phyloP scores from a whole-genome alignment of 92 coral and sea anemone species.

The Porites lobata region DNA sequence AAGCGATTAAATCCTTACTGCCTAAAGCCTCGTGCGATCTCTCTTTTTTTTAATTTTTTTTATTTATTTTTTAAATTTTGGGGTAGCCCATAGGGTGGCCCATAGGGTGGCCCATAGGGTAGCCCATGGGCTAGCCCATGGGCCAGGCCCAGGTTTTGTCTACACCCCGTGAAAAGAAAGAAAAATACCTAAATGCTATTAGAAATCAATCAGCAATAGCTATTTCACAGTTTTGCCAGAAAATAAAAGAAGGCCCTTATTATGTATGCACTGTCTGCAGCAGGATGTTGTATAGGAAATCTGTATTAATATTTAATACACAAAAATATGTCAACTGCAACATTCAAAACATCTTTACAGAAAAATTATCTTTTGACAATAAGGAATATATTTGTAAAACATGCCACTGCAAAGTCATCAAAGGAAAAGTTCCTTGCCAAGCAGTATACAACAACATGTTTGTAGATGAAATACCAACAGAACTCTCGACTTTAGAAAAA shows the following conservation, averaged over 20 bases:
- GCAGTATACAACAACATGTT: slow-evolving; percentile 52
- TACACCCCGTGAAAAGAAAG: too few relatives aligned
- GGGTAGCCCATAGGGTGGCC: too few relatives aligned
- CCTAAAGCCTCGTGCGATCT: too few relatives aligned
- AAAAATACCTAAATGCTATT: too few relatives aligned
- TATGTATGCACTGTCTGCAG: slow-evolving; percentile 72
- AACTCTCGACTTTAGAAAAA: slow-evolving; percentile 70
- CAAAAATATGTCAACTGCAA: slow-evolving; percentile 55
- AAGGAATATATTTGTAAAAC: slow-evolving; percentile 73
- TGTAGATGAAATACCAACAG: slow-evolving; percentile 43
- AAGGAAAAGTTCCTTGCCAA: slow-evolving; percentile 53
- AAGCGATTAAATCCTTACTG: too few relatives aligned
- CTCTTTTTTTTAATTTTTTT: too few relatives aligned
- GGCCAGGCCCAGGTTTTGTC: too few relatives aligned
- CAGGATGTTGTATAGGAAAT: slow-evolving; percentile 60
- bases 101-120: too few relatives aligned
- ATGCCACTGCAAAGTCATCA: slow-evolving; percentile 63
- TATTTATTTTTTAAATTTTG: too few relatives aligned
- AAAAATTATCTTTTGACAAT: slow-evolving; percentile 65
- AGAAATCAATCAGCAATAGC: too few relatives aligned
- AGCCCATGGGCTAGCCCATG: too few relatives aligned
- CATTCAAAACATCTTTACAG: slow-evolving; percentile 68
- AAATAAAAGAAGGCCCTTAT: slow-evolving; percentile 70
- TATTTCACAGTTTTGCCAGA: not conserved
- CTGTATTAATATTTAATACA: slow-evolving; percentile 59